phyloP scores from a whole-genome alignment of 2,888 invertebrate species.

The Julus scandinavius region DNA sequence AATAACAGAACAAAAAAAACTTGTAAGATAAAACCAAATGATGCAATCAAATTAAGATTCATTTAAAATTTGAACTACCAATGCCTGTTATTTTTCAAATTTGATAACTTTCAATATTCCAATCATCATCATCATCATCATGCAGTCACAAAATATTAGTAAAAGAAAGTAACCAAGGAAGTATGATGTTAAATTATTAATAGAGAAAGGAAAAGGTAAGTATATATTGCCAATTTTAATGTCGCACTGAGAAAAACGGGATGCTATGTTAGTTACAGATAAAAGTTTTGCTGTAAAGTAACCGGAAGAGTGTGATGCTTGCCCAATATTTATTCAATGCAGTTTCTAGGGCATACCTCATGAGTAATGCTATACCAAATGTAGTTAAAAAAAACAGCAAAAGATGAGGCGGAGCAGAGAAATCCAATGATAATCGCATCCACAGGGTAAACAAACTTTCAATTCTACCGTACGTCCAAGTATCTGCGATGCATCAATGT shows the following conservation, averaged over 20 bases:
- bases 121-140: background rate
- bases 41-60: background rate
- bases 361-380: background rate
- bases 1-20: slow-evolving; percentile 52
- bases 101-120: background rate
- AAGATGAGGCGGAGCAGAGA: background rate
- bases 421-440: slow-evolving; percentile 39
- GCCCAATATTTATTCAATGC: slow-evolving; percentile 22
- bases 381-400: slow-evolving; percentile 3
- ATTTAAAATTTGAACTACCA: slow-evolving; percentile 17
- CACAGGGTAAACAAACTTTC: slow-evolving; percentile 17
- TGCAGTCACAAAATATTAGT: background rate
- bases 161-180: background rate
- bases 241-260: background rate
- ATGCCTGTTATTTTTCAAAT: slow-evolving; percentile 40
- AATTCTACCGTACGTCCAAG: background rate
- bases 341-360: background rate
- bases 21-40: slow-evolving; percentile 22
- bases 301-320: slow-evolving; percentile 45
- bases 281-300: slow-evolving; percentile 24
- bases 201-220: slow-evolving; percentile 19
- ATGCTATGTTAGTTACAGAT: background rate
- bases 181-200: background rate
- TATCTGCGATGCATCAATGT: slow-evolving; percentile 6
- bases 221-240: background rate